Base-by-base conservation (phyloP, 1,140 invertebrate genomes). In the Drosophila gunungcola region DNA sequence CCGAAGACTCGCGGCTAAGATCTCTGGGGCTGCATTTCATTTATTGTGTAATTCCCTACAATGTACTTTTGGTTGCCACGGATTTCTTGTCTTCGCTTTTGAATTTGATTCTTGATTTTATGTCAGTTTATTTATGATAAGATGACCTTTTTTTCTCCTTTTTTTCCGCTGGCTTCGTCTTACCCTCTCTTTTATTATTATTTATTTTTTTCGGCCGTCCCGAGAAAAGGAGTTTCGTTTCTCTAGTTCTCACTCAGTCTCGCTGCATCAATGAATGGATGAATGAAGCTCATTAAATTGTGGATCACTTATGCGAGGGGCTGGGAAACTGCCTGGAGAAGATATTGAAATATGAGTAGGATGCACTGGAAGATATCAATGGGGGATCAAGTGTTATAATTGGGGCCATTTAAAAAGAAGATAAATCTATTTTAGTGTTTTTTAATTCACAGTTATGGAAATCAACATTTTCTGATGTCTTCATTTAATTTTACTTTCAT, bases 81-180 rank as follows among this genome's bases (percentile, higher is more conserved):
- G 84, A 89, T 89, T 89, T 75, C 85, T 78, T 82, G 76, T 78
- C 64, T 83, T 62, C 63, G 53, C 73, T 73, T 84, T 89, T 84
- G 84, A 89, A 89, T 89, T 89, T 89, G 84, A 89, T 89, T 89
- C 84, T 89, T 89, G 85, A 89, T 89, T 89, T 89, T 89, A 89
- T 89, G 84, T 89, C 84, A 89, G 84, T 89, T 89, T 89, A 89
- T 89, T 89, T 89, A 89, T 89, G 84, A 89, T 89, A 89, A 89
- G 84, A 89, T 89, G 84, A 84, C 80, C 84, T 84, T 88, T 88
- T 86, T 86, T 68, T 42, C 29, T 27, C n/a, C 21, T 25, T 63
- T 55, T 49, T 75, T 45, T 62, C 48, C 34, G 32, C 25, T 53
- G 11, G 45, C 46, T 51, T 67, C 56, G 54, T 62, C 58, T 78